Base-by-base conservation (phyloP, 1,140 invertebrate genomes). In the Apis cerana region DNA sequence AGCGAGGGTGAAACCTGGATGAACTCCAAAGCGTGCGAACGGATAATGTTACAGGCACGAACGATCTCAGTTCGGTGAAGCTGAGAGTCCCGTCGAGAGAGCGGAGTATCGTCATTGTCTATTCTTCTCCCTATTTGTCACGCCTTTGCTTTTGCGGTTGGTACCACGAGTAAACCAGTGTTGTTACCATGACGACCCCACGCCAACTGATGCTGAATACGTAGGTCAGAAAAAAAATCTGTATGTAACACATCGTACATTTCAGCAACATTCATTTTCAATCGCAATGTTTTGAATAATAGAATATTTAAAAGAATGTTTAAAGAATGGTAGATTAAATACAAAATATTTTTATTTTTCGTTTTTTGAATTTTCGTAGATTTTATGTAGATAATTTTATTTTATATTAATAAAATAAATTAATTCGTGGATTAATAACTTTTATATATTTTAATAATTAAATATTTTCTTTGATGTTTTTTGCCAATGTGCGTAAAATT, bases 101-200 rank as follows among this genome's bases (percentile, higher is more conserved):
- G 61, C 68, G 67, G 50, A 58, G 62, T 62, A 70, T 87, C 84
- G 54, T 87, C 84, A 83, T 87, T 87, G 84, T 87, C 85, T 87
- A 86, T 86, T 87, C 85, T 83, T 86, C 69, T 80, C 85, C 84
- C 80, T 75, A 75, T 83, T 83, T 86, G 80, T 87, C 84, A 83
- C 75, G 84, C 84, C 68, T 86, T 86, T 83, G 65, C 56, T 80
- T 75, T 62, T 61, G 64, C 70, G 74, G 85, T 54, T 61, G 43
- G 58, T 50, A 80, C 33, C 52, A 61, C 78, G 58, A 56, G 79
- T 62, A 62, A 52, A 71, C 71, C 84, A 78, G 65, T 83, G 84
- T 83, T 80, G 85, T 87, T 83, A 43, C 75, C 71, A 87, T 87
- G 85, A 75, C 84, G 56, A 87, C 85, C 79, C 54, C 80, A 72